Base-by-base conservation (phyloP, 1,140 invertebrate species). In the Neodiprion virginianus region DNA sequence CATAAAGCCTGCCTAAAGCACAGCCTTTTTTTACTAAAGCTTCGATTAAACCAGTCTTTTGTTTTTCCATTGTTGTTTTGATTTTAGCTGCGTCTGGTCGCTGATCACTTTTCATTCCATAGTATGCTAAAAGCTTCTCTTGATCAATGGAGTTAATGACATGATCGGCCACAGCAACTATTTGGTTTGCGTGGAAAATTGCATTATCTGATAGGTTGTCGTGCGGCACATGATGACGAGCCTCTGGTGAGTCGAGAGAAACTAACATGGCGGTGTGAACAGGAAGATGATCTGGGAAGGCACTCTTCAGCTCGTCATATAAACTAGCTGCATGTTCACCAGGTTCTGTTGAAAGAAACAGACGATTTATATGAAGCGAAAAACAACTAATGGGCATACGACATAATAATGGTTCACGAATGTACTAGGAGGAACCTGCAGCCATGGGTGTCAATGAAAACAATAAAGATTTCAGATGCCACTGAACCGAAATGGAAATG, bases 31-130 rank as follows among this genome's bases (percentile, higher is more conserved):
- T 93, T 53, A 92, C 90, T 21, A 96, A 85, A 17, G 95, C 93
- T 77, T 98, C 96, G 50, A 97, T 87, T 50, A 96, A 87, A 74
- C 91, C 92, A 67, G 86, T 91, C 82, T 94, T 95, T 81, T 95
- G 93, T 80, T 95, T 95, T 53, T 98, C 96, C 91, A 96, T 96
- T 76, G 91, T 90, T 91, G 89, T 91, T 88, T 96, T 96, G 67
- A 95, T 94, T 86, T 95, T 95, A 7, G 89, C 84, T 0, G 95
- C 94, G 84, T 97, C 95, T 0, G 90, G 84, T 69, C 95, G 88
- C 14, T 91, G 91, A 84, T 96, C 96, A 71, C 90, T 92, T 85
- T 96, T 97, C 74, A 95, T 91, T 0, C 95, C 96, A 76, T 94
- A 93, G 82, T 93, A 95, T 0, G 93, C 92, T 0, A 97, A 87